Evolutionary conservation across 2,797 vertebrate genomes (phyloP).

Genomic region (Ciconia nigra): DNA sequence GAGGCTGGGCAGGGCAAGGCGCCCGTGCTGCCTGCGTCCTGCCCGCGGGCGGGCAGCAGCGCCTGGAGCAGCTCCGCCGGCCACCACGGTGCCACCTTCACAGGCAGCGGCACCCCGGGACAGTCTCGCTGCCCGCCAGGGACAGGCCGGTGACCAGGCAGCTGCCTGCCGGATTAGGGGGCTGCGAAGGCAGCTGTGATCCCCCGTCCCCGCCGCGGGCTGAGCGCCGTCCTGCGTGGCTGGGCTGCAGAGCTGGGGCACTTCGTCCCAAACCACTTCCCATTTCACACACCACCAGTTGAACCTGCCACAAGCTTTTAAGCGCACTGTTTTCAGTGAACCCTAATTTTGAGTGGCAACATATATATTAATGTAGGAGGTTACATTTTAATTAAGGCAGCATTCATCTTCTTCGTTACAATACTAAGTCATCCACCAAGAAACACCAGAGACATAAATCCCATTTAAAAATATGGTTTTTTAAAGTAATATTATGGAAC

Average conservation of each 20-base stretch:
- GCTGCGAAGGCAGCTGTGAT: fast-evolving
- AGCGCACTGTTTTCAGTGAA: not conserved
- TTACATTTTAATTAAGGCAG: conserved; percentile 31
- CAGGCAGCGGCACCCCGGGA: not conserved
- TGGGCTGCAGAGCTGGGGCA: not conserved
- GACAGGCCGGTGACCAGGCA: not conserved
- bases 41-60: not conserved
- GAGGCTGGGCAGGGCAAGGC: not conserved
- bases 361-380: not conserved
- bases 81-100: fast-evolving
- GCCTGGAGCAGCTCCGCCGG: not conserved
- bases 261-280: not conserved
- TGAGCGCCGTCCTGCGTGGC: fast-evolving
- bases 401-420: conserved; percentile 8
- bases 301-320: not conserved
- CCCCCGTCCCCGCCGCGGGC: fast-evolving
- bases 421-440: conserved; percentile 11
- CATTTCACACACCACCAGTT: not conserved
- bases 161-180: not conserved
- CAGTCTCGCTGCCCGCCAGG: not conserved
- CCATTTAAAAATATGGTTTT: not conserved
- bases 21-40: not conserved
- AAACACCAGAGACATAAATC: not conserved
- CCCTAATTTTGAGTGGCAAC: conserved; percentile 10
- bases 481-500: not conserved